Base-by-base conservation (phyloP, 2,797 vertebrate species). In the Amniataba percoides region DNA sequence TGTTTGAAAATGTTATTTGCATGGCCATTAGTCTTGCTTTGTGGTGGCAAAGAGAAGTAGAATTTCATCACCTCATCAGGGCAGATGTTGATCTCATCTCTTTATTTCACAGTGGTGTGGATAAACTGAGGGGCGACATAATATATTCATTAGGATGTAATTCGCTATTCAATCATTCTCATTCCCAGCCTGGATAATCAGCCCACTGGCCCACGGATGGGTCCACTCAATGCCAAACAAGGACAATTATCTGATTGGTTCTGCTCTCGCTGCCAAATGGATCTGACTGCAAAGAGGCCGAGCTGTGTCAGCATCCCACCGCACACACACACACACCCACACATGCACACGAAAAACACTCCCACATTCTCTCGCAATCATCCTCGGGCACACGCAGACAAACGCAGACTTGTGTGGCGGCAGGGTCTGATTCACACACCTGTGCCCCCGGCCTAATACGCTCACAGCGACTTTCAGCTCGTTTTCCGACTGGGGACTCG, bases 171-270 rank as follows among this genome's bases (percentile, higher is more conserved):
- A 93, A 91, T 93, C 92, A 91, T 87, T 92, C 87, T 87, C 87
- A 83, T 91, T 90, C 86, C 88, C 87, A 79, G 84, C 82, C 87
- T 82, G 92, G 91, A 92, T 94, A 94, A 94, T 94, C 91, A 90
- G 88, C 90, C 91, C 82, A 89, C 84, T 89, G 90, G 90, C 87
- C 90, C 89, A 81, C 77, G 89, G 90, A 94, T 89, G 88, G 84
- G 91, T 89, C 93, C 86, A 90, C 93, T 94, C 93, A 94, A 91
- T 94, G 93, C 92, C 94, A 94, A 93, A 92, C 94, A 95, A 95
- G 94, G 92, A 94, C 94, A 94, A 94, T 95, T 94, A 94, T 92
- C 92, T 92, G 93, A 94, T 95, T 94, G 93, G 93, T 93, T 93
- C 88, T 88, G 89, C 91, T 92, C 81, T 85, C 87, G 62, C 86